Evolutionary conservation across 2,113 vertebrate genomes (phyloP).

Genomic region (Peromyscus leucopus): DNA sequence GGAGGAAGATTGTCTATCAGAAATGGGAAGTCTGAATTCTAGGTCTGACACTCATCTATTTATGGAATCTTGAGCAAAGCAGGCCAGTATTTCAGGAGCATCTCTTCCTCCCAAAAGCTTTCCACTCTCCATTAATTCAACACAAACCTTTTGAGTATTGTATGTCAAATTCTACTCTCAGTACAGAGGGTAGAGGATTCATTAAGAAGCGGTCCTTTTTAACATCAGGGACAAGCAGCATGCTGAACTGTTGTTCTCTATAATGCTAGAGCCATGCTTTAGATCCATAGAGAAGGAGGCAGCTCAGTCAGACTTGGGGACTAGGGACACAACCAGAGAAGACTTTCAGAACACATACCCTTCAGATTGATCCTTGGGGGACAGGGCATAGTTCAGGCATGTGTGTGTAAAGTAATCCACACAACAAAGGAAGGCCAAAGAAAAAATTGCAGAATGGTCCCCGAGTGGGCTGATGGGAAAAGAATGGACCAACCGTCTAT

Average conservation of each 20-base stretch:
- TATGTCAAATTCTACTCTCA: not conserved
- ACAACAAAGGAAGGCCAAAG: not conserved
- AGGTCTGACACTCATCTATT: not conserved
- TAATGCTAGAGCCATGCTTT: not conserved
- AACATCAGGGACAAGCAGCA: not conserved
- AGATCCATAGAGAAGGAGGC: not conserved
- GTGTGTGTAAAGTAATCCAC: not conserved
- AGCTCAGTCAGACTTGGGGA: not conserved
- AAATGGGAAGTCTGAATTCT: not conserved
- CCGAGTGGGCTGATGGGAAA: not conserved
- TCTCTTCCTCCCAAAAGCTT: not conserved
- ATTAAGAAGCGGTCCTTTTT: not conserved
- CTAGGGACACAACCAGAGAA: not conserved
- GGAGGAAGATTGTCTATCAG: not conserved
- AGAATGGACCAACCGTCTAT: not conserved
- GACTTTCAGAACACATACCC: not conserved
- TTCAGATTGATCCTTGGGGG: conserved; percentile 13
- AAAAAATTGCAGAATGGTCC: not conserved
- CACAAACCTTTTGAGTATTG: not conserved
- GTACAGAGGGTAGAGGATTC: not conserved
- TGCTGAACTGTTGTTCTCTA: not conserved
- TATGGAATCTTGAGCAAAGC: not conserved
- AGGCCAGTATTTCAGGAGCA: not conserved
- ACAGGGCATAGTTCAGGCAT: not conserved
- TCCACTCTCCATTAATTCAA: conserved; percentile 6